Evolutionary conservation across 1,140 invertebrate species (phyloP), one percentile per base, ranked within the genome.

Genomic region (Drosophila ercepeae): DNA sequence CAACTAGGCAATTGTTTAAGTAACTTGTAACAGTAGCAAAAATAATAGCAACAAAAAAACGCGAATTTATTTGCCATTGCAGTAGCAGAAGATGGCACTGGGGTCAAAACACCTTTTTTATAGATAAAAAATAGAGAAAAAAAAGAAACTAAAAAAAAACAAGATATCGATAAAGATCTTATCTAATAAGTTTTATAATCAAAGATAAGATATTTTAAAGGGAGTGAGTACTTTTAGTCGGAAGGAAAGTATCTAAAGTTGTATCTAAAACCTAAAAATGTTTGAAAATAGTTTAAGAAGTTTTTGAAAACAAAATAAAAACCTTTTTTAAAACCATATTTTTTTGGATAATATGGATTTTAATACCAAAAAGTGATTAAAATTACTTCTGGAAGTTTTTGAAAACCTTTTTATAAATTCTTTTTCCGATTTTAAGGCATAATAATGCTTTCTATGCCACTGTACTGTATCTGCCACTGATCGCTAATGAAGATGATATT

Each of bases 401-500:
- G 11, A 13, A 8, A 8, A 36, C n/a, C n/a, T n/a, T 21, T 2
- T 21, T 21, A 21, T 2, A 6, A 52, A 1, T 7, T 19, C 19
- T 21, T 36, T 2, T 21, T 39, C n/a, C n/a, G n/a, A n/a, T 4
- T 54, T 9, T n/a, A 27, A 58, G 13, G 4, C 19, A 13, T 11
- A 34, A 8, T 9, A n/a, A 3, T 8, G 8, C 0, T 2, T 6
- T 23, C 45, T 63, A 2, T 5, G 4, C 59, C 60, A 64, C 54
- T 2, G 29, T 64, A n/a, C 21, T n/a, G n/a, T n/a, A 58, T 8
- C 4, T 27, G 39, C 54, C 45, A 46, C 60, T 16, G 54, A 63
- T 63, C 71, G 67, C 60, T 79, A 79, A 84, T 86, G 76, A 84
- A 84, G 81, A 84, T 84, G 81, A 84, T 86, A 67, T 79, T 86